Evolutionary conservation across 1,140 invertebrate genomes (phyloP), one percentile per base, ranked within the genome.

Genomic region (Dendroctonus ponderosae): DNA sequence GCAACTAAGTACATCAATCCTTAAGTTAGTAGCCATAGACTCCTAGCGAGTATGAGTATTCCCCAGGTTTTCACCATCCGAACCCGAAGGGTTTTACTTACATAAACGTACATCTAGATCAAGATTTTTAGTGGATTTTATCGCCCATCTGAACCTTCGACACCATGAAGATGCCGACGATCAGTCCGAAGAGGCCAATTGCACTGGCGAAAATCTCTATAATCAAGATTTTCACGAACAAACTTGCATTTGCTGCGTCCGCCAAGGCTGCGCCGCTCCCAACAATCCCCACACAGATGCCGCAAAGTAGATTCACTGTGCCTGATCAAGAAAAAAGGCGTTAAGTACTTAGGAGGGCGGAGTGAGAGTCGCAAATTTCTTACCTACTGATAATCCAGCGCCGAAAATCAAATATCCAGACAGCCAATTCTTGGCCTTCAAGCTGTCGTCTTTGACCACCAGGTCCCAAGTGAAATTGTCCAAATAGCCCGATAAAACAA

Each of bases 171-270:
- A 96, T 91, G 56, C 91, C 91, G 62, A 96, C 91, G 77, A 96
- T 96, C 9, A 96, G 83, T 62, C 93, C 93, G 84, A 96, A 96
- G 0, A 96, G 82, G 71, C 93, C 93, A 80, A 96, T 95, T 67
- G 93, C 93, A 80, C 89, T 92, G 11, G 91, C 93, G 79, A 96
- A 96, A 78, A 96, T 96, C 82, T 96, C 93, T 50, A 96, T 87
- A 75, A 96, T 94, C 12, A 96, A 83, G 77, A 96, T 92, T 79
- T 94, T 94, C 4, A 96, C 92, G 78, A 96, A 96, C n/a, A 96
- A 83, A 7, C 86, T 82, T 5, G 90, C 83, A 81, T 95, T 93
- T 5, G 92, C 91, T 63, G 93, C 93, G 83, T 96, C 93, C 48
- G 93, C 88, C 38, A 96, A 81, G 12, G 93, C 93, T 51, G 93